Percentiles rank a stretch among this genome's conserved stretches.
phyloP scores from a whole-genome alignment of 2,113 vertebrate genomes.

The Trochalopteron elliotii region DNA sequence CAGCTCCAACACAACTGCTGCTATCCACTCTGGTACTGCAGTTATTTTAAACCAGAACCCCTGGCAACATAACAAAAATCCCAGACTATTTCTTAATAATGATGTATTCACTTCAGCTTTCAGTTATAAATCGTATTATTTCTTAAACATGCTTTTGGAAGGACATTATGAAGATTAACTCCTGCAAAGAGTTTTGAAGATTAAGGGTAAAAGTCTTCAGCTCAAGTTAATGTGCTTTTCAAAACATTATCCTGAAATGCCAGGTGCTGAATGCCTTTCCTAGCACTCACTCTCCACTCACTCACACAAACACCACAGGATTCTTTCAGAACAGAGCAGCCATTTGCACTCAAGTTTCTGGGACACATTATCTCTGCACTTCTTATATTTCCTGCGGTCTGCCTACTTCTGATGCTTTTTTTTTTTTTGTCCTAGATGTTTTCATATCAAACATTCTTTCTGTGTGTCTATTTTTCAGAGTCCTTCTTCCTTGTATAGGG shows the following conservation, averaged over 20 bases:
- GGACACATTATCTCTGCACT: neutral
- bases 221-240: conserved; percentile 14
- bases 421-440: neutral
- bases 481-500: neutral
- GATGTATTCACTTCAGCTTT: neutral
- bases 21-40: neutral
- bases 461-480: neutral
- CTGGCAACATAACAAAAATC: neutral
- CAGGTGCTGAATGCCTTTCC: neutral
- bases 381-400: neutral
- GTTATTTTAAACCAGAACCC: neutral
- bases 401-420: neutral
- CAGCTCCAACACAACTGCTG: neutral
- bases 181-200: neutral
- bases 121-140: neutral
- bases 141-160: neutral
- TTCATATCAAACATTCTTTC: neutral
- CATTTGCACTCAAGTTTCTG: neutral
- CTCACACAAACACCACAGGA: neutral
- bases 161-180: neutral
- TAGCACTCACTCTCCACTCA: neutral
- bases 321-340: neutral
- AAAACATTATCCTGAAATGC: neutral
- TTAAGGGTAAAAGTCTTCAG: neutral
- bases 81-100: neutral